Base-by-base conservation (phyloP, 2,113 vertebrate species). In the Shinisaurus crocodilurus region DNA sequence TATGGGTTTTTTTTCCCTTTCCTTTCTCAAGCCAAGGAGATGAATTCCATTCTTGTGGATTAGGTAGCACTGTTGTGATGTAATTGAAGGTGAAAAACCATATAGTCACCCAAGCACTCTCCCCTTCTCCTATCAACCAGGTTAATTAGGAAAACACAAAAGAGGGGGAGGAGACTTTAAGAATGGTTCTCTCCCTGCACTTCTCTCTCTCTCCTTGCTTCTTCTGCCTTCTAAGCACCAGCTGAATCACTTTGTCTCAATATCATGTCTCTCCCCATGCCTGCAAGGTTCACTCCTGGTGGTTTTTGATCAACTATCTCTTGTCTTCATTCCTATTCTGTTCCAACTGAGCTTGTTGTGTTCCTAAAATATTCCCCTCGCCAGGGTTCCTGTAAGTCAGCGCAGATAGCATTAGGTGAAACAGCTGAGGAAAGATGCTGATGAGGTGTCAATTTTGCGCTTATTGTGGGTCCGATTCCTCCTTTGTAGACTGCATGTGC, bases 11-110 rank as follows among this genome's bases (percentile, higher is more conserved):
- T 92, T 92, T 88, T 91, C 77, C 93, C 91, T 90, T 93, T 97
- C 95, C 95, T 95, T 93, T 94, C 93, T 92, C 93, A 90, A 94
- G 92, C 94, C 91, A 95, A 96, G 96, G 95, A 97, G 95, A 94
- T 91, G 85, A 95, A 93, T 96, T 91, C 95, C 95, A 48, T 92
- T 81, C 95, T 93, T 91, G 92, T 94, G 80, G 48, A 70, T 50
- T 94, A 91, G 91, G 87, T 2, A 25, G 86, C 90, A 81, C 92
- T 89, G 89, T 85, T 7, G 88, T 92, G 89, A 90, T 57, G 88
- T 90, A 94, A 92, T 91, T 94, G 88, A 88, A 91, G 93, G 81
- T 89, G 92, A 92, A n/a, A n/a, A 95, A 95, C 92, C 40, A 7
- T 67, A 4, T 86, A 86, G 92, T 92, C 48, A 90, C 5, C 1